These are phyloP conservation scores for Drosophila acutilabella DNA, from an alignment of 2,888 invertebrate species.

Conservation along the genomic window DNA sequence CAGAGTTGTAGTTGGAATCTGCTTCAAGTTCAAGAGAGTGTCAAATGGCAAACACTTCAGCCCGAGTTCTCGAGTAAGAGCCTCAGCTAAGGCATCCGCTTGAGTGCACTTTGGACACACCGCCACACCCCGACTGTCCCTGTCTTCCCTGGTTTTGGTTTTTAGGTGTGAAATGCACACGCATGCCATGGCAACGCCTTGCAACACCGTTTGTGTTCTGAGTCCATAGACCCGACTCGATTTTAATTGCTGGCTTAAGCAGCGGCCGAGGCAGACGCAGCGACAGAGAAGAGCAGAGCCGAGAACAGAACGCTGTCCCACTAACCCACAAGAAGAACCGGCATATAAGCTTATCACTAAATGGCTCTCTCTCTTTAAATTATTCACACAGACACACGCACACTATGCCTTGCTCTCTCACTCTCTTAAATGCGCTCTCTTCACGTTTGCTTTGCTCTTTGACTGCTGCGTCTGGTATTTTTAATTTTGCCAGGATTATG, in stretches of 20 bases:
- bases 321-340: constrained; percentile 56
- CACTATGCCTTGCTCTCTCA: constrained; percentile 20
- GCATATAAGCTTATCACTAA: constrained; percentile 16
- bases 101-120: constrained; percentile 63
- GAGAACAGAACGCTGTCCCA: constrained; percentile 47
- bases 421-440: constrained; percentile 17
- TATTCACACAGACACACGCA: neutral
- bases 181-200: constrained; percentile 32
- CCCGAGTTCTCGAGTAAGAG: constrained; percentile 20
- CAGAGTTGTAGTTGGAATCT: constrained; percentile 22
- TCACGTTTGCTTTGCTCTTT: constrained; percentile 28
- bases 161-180: constrained; percentile 62
- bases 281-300: neutral
- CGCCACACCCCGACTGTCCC: neutral
- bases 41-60: constrained; percentile 67
- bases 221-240: constrained; percentile 61
- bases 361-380: constrained; percentile 37
- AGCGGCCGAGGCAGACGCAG: constrained; percentile 8
- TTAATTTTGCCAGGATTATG: constrained; percentile 76
- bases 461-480: constrained; percentile 51
- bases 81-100: constrained; percentile 27
- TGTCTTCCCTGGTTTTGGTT: neutral
- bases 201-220: constrained; percentile 15
- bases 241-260: constrained; percentile 74
- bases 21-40: constrained; percentile 65